These are phyloP conservation scores for Phalangium opilio DNA, from an alignment of 2,888 invertebrate species.

Conservation along the genomic window DNA sequence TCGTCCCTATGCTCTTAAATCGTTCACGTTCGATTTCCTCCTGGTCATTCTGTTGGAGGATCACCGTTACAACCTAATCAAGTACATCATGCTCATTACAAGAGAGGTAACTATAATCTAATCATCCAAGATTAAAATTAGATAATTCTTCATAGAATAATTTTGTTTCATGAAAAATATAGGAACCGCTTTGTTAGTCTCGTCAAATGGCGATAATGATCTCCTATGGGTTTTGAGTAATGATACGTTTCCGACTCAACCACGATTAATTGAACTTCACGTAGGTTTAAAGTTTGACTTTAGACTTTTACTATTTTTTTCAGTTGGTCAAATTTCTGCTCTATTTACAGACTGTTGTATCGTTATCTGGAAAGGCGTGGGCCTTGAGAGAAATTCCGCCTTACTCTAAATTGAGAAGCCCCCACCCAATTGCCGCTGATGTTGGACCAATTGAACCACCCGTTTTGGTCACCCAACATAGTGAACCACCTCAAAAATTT, in stretches of 20 bases:
- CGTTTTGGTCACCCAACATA: conserved; percentile 51
- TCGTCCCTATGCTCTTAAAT: conserved; percentile 50
- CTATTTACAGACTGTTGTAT: conserved; percentile 48
- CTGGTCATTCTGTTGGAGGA: conserved; percentile 83
- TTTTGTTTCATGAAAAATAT: conserved; percentile 8
- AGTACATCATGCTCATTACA: conserved; percentile 62
- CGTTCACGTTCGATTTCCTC: conserved; percentile 80
- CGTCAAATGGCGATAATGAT: conserved; percentile 53
- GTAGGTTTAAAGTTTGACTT: conserved; percentile 25
- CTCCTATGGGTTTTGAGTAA: conserved; percentile 59
- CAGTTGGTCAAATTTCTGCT: background rate
- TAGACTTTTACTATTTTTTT: background rate
- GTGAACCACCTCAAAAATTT: conserved; percentile 55
- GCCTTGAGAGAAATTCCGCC: conserved; percentile 50
- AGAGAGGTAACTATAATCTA: no score
- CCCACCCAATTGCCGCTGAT: conserved; percentile 6
- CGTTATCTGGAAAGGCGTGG: conserved; percentile 77
- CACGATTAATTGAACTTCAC: conserved; percentile 31
- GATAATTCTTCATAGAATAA: no score
- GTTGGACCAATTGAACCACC: conserved; percentile 39
- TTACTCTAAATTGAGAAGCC: conserved; percentile 6
- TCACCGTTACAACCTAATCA: conserved; percentile 58
- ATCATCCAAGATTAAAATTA: no score
- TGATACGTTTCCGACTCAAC: conserved; percentile 52
- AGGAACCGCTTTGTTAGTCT: conserved; percentile 55